These are phyloP conservation scores for Drosophila albomicans DNA, from an alignment of 1,140 invertebrate genomes.

Conservation along the genomic window DNA sequence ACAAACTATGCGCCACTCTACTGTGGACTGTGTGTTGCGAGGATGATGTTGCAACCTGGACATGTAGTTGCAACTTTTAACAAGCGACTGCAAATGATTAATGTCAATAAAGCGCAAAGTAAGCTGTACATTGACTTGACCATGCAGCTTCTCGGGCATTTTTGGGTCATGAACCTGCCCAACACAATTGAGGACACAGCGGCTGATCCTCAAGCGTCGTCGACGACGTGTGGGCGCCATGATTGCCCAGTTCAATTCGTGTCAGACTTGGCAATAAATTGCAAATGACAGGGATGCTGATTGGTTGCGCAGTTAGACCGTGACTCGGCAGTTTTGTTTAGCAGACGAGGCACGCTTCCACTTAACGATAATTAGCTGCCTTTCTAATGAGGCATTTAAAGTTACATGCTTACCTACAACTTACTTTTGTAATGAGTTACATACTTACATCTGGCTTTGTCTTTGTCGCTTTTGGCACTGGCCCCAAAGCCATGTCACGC, in stretches of 20 bases:
- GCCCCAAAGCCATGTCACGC: conserved; percentile 28
- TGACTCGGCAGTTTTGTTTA: conserved; percentile 50
- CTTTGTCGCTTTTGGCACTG: conserved; percentile 14
- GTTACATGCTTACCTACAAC: conserved; percentile 31
- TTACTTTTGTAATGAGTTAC: neutral
- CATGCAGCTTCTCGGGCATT: conserved; percentile 38
- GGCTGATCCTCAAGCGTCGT: conserved; percentile 59
- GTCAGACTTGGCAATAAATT: conserved; percentile 63
- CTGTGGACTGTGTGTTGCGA: neutral
- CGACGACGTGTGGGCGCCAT: conserved; percentile 70
- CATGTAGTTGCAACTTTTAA: conserved; percentile 76
- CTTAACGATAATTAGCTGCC: conserved; percentile 59
- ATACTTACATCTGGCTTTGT: conserved; percentile 2
- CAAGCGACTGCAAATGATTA: conserved; percentile 76
- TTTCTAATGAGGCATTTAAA: conserved; percentile 65
- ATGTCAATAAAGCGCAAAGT: conserved; percentile 71
- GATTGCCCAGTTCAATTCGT: conserved; percentile 59
- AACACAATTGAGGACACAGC: conserved; percentile 69
- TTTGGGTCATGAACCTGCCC: conserved; percentile 74
- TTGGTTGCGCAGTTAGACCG: conserved; percentile 29
- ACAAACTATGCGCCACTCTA: conserved; percentile 33
- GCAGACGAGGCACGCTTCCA: conserved; percentile 18
- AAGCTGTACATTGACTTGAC: conserved; percentile 38
- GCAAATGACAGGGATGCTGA: conserved; percentile 47
- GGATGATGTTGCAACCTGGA: conserved; percentile 21